phyloP scores from a whole-genome alignment of 2,888 invertebrate species.

The Sepiola atlantica region DNA sequence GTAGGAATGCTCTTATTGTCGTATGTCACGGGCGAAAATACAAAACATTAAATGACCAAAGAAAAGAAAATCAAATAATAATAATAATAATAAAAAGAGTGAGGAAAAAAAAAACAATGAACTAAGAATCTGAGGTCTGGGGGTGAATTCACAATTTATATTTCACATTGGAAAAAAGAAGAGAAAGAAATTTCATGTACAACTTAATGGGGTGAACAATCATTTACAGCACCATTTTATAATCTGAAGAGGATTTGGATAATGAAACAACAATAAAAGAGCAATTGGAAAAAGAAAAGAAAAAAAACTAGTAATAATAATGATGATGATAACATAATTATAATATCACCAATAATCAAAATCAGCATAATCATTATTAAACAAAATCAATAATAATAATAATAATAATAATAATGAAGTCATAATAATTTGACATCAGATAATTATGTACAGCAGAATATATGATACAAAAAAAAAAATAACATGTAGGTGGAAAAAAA shows the following conservation, averaged over 20 bases:
- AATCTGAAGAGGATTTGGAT: not conserved
- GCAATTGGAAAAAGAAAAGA: not conserved
- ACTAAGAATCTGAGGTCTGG: not conserved
- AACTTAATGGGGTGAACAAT: not conserved
- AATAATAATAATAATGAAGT: conserved; percentile 32
- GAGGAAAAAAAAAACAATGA: not conserved
- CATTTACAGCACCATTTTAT: conserved; percentile 16
- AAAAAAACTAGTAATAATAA: not conserved
- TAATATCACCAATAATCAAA: not conserved
- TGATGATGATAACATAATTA: not conserved
- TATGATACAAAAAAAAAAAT: not conserved
- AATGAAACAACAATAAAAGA: not conserved
- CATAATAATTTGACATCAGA: conserved; percentile 32
- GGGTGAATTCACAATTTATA: conserved; percentile 8
- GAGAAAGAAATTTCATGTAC: not conserved
- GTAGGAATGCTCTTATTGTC: not conserved
- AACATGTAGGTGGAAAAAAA: not conserved
- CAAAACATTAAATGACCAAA: not conserved
- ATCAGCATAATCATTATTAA: not conserved
- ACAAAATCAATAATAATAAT: conserved; percentile 32
- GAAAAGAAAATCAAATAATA: not conserved
- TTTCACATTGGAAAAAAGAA: not conserved
- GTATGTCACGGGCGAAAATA: not conserved
- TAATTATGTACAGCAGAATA: conserved; percentile 5
- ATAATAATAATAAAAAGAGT: not conserved